Percentiles rank a stretch among this genome's conserved stretches.
Evolutionary conservation across 1,140 invertebrate species (phyloP).

Genomic region (Calosoma granatense): DNA sequence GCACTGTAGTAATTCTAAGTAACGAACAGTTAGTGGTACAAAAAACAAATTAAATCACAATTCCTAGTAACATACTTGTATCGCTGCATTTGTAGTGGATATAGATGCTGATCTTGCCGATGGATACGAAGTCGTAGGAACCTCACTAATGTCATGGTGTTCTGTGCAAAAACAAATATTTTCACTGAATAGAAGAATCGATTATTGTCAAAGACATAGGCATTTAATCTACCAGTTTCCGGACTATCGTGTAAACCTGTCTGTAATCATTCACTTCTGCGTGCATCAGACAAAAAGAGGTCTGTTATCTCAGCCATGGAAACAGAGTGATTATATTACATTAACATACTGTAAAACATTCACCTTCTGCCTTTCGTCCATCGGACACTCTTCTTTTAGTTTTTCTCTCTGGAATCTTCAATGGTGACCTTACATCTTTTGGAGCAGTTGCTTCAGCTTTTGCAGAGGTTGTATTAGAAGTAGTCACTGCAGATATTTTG

Average conservation of each 20-base stretch:
- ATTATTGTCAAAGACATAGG: too few relatives aligned
- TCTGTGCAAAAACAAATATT: too few relatives aligned
- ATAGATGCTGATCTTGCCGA: conserved; percentile 29
- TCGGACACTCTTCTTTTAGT: conserved; percentile 28
- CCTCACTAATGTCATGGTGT: neutral
- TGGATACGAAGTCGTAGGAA: conserved; percentile 24
- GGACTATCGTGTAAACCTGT: too few relatives aligned
- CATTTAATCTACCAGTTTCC: too few relatives aligned
- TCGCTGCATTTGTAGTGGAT: conserved; percentile 23
- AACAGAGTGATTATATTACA: conserved; percentile 22
- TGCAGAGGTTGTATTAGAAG: neutral
- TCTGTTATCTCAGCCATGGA: too few relatives aligned
- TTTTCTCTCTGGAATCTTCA: conserved; percentile 18
- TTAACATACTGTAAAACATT: conserved; percentile 14
- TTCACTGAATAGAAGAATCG: too few relatives aligned
- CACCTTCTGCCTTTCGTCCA: conserved; percentile 15
- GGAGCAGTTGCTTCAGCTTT: conserved; percentile 3
- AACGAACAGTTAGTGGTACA: neutral
- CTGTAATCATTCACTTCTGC: too few relatives aligned
- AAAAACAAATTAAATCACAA: neutral
- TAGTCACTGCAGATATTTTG: too few relatives aligned
- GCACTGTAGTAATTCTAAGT: conserved; percentile 37
- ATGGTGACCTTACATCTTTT: conserved; percentile 14
- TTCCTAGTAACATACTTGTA: conserved; percentile 16
- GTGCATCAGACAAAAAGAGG: too few relatives aligned